These are phyloP conservation scores for Andrena hattorfiana DNA, from an alignment of 2,888 invertebrate species.

Conservation along the genomic window DNA sequence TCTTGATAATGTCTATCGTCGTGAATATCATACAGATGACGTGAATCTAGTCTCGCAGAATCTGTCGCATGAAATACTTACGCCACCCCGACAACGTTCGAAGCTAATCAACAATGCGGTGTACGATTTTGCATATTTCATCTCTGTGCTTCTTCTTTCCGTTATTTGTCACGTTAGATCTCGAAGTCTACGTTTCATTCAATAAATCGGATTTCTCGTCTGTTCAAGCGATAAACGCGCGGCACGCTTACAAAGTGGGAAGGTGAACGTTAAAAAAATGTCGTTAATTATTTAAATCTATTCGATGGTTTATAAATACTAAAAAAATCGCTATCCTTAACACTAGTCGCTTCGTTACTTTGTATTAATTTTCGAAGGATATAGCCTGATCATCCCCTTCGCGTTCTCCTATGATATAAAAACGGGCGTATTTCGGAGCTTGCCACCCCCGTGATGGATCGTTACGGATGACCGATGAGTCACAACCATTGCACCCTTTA, in stretches of 20 bases:
- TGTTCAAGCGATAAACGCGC: slow-evolving; percentile 28
- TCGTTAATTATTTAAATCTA: slow-evolving; percentile 52
- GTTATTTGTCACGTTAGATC: neutral
- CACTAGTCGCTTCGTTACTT: slow-evolving; percentile 50
- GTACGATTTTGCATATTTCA: neutral
- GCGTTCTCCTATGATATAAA: slow-evolving; percentile 34
- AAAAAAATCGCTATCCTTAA: slow-evolving; percentile 62
- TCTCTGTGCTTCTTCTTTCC: neutral
- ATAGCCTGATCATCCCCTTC: slow-evolving; percentile 3
- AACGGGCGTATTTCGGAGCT: slow-evolving; percentile 23
- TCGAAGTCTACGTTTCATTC: slow-evolving; percentile 14
- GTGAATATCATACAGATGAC: slow-evolving; percentile 66
- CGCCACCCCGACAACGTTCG: neutral
- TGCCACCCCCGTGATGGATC: slow-evolving; percentile 7
- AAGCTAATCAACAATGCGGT: slow-evolving; percentile 1
- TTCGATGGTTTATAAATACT: slow-evolving; percentile 62
- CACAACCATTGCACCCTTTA: neutral
- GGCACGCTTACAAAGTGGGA: slow-evolving; percentile 37
- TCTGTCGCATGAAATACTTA: slow-evolving; percentile 26
- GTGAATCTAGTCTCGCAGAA: slow-evolving; percentile 41
- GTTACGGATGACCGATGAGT: slow-evolving; percentile 3
- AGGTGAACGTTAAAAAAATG: slow-evolving; percentile 62
- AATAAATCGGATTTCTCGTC: slow-evolving; percentile 25
- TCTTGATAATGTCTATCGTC: slow-evolving; percentile 48
- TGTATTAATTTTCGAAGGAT: slow-evolving; percentile 29